These are phyloP conservation scores for Onthophagus taurus DNA, from an alignment of 1,140 invertebrate species.

Conservation along the genomic window DNA sequence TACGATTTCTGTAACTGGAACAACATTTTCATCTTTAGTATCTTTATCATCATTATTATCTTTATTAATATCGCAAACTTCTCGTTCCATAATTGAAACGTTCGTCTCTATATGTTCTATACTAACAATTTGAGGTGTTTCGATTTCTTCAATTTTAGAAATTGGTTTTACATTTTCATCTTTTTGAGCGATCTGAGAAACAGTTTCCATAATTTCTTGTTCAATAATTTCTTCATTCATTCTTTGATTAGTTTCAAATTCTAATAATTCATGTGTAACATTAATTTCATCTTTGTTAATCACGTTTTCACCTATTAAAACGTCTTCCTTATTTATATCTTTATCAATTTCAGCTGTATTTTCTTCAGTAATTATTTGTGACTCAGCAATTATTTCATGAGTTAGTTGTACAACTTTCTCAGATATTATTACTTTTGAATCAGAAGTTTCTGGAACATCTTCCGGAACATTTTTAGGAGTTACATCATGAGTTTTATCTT, in stretches of 20 bases:
- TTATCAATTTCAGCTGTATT: background rate
- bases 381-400: background rate
- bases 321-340: too few species aligned
- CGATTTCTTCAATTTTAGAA: slow-evolving; percentile 9
- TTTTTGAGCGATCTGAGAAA: background rate
- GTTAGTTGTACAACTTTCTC: background rate
- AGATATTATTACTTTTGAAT: background rate
- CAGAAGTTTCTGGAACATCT: slow-evolving; percentile 7
- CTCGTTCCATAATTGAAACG: slow-evolving; percentile 5
- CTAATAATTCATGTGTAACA: background rate
- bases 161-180: slow-evolving; percentile 12
- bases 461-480: too few species aligned
- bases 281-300: background rate
- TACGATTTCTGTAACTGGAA: slow-evolving; percentile 3
- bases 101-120: slow-evolving; percentile 8
- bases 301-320: too few species aligned
- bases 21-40: slow-evolving; percentile 8
- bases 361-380: background rate
- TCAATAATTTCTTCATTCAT: background rate
- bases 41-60: slow-evolving; percentile 13
- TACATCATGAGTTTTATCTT: too few species aligned
- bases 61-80: slow-evolving; percentile 13
- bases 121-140: background rate
- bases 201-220: background rate
- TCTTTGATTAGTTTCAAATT: background rate